These are phyloP conservation scores for Phalacrocorax pelagicus DNA, from an alignment of 2,113 vertebrate species.

Conservation along the genomic window DNA sequence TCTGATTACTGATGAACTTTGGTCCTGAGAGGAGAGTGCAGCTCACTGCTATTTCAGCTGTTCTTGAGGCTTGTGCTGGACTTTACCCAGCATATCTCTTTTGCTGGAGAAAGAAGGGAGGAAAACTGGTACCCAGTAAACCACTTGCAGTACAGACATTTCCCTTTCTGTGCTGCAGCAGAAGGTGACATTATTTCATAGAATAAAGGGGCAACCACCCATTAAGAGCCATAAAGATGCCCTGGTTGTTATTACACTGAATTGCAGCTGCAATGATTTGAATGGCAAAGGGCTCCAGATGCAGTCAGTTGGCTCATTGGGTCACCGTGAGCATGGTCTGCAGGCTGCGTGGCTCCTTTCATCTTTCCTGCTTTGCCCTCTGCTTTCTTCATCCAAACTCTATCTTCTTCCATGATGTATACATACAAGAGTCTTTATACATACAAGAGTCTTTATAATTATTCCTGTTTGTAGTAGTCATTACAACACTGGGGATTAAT, in stretches of 20 bases:
- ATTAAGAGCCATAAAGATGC: not conserved
- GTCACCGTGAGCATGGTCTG: not conserved
- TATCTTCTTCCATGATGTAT: not conserved
- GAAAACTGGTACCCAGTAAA: not conserved
- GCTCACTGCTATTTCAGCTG: not conserved
- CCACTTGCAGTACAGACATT: not conserved
- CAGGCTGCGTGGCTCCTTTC: not conserved
- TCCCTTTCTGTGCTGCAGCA: not conserved
- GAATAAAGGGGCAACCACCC: not conserved
- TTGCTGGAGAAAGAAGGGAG: not conserved
- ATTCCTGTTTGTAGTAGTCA: not conserved
- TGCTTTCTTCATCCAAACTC: not conserved
- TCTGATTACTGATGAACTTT: not conserved
- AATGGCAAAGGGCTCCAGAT: not conserved
- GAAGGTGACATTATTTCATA: not conserved
- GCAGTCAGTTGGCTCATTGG: not conserved
- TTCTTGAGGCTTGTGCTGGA: not conserved
- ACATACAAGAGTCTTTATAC: not conserved
- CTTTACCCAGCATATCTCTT: not conserved
- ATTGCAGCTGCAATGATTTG: not conserved
- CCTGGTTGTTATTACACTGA: not conserved
- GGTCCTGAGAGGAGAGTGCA: not conserved
- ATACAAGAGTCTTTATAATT: not conserved
- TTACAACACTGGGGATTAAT: not conserved
- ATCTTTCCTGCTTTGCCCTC: not conserved